A percentile compares a stretch with the other conserved stretches of the same genome.
Conservation (phyloP, 2,888 invertebrate species). For the Bombylius major region DNA sequence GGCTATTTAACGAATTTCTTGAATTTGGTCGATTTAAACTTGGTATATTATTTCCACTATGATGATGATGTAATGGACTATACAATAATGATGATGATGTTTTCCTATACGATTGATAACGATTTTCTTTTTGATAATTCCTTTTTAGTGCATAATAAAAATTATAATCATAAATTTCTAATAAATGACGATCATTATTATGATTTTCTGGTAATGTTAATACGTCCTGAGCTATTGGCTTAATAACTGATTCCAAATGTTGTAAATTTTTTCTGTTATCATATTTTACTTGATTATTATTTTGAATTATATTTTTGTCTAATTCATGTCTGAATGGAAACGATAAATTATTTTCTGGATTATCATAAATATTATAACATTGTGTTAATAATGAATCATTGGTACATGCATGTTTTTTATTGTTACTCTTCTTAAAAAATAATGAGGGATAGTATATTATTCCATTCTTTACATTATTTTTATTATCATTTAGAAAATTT, state of each 20-base stretch:
- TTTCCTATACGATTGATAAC: slow-evolving; percentile 18
- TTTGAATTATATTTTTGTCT: slow-evolving; percentile 18
- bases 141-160: slow-evolving; percentile 30
- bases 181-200: slow-evolving; percentile 17
- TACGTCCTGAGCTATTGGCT: too few relatives aligned
- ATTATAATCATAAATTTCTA: slow-evolving; percentile 35
- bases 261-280: neutral
- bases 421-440: neutral
- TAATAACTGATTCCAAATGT: neutral
- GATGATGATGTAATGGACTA: slow-evolving; percentile 30
- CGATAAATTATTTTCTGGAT: slow-evolving; percentile 33
- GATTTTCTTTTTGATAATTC: slow-evolving; percentile 17
- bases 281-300: neutral
- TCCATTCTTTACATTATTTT: neutral
- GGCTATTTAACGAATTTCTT: slow-evolving; percentile 60
- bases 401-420: slow-evolving; percentile 30
- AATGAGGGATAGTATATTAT: neutral
- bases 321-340: slow-evolving; percentile 29
- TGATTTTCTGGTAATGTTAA: neutral
- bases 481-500: neutral
- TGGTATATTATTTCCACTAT: slow-evolving; percentile 30
- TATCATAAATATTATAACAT: slow-evolving; percentile 35
- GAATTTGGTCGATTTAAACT: slow-evolving; percentile 52
- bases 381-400: slow-evolving; percentile 35
- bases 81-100: slow-evolving; percentile 21